These are phyloP conservation scores for Athene noctua DNA, from an alignment of 2,113 vertebrate genomes.

Conservation along the genomic window DNA sequence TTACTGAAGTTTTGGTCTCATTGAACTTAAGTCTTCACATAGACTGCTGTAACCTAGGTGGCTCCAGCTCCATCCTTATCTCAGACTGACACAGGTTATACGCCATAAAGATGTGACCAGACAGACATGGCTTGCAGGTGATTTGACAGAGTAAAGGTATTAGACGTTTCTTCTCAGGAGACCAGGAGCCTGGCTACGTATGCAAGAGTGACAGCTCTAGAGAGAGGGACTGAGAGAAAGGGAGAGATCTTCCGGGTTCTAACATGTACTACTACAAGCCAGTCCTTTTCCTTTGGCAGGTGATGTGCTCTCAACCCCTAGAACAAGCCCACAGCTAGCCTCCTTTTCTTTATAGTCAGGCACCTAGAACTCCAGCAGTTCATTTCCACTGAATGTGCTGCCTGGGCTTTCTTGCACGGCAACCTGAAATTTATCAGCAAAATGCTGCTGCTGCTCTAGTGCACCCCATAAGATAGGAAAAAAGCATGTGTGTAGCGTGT, in stretches of 20 bases:
- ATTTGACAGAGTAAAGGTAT: not conserved
- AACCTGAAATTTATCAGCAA: not conserved
- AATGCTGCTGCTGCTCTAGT: not conserved
- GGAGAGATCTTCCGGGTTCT: not conserved
- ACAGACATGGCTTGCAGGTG: not conserved
- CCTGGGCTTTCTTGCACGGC: not conserved
- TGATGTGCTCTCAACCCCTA: not conserved
- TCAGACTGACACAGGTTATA: not conserved
- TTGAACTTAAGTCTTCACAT: not conserved
- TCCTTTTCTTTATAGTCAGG: not conserved
- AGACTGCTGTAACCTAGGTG: not conserved
- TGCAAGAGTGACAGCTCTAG: not conserved
- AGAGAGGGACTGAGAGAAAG: not conserved
- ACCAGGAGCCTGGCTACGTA: not conserved
- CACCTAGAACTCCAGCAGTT: not conserved
- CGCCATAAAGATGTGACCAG: not conserved
- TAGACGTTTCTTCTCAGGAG: not conserved
- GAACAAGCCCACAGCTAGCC: not conserved
- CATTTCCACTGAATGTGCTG: not conserved
- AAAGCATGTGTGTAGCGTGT: not conserved
- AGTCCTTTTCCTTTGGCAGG: not conserved
- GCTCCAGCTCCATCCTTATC: not conserved
- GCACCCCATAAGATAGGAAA: not conserved
- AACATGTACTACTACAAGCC: not conserved
- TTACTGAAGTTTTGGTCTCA: not conserved